Percentiles rank a stretch among this genome's conserved stretches.
These are phyloP conservation scores for Apogon talboti DNA, from an alignment of 2,797 vertebrate species.

Conservation along the genomic window DNA sequence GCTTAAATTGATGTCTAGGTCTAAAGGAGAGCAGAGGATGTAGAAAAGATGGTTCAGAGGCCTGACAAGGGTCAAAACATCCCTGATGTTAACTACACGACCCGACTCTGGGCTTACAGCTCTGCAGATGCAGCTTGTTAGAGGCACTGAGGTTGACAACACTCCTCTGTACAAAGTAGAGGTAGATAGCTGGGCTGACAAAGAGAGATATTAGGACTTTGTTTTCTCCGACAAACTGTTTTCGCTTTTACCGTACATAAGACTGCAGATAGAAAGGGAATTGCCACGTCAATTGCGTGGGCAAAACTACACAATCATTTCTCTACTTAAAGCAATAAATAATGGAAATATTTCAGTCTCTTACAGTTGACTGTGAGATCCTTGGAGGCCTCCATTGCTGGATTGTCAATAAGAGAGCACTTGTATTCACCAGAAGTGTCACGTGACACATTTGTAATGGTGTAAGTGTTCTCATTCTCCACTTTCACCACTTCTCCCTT, in stretches of 20 bases:
- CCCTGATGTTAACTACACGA: slow-evolving; percentile 59
- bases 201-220: slow-evolving; percentile 36
- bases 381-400: slow-evolving; percentile 80
- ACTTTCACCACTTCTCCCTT: slow-evolving; percentile 88
- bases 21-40: slow-evolving; percentile 73
- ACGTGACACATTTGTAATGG: slow-evolving; percentile 85
- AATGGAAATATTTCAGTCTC: slow-evolving; percentile 44
- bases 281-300: not conserved
- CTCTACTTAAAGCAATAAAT: not conserved
- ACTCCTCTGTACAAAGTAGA: slow-evolving; percentile 49
- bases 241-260: slow-evolving; percentile 22
- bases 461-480: slow-evolving; percentile 83
- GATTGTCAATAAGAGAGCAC: slow-evolving; percentile 89
- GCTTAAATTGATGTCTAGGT: slow-evolving; percentile 90
- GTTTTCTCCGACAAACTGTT: slow-evolving; percentile 30
- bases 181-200: slow-evolving; percentile 22
- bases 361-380: slow-evolving; percentile 92
- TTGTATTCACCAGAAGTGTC: slow-evolving; percentile 90
- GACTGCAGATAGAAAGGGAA: slow-evolving; percentile 14
- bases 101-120: slow-evolving; percentile 46
- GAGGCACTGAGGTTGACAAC: slow-evolving; percentile 52
- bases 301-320: slow-evolving; percentile 21
- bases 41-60: slow-evolving; percentile 60
- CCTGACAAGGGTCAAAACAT: slow-evolving; percentile 59
- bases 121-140: slow-evolving; percentile 67